Evolutionary conservation across 1,140 invertebrate species (phyloP), one percentile per base, ranked within the genome.

Genomic region (Dolichoris vasculosae): DNA sequence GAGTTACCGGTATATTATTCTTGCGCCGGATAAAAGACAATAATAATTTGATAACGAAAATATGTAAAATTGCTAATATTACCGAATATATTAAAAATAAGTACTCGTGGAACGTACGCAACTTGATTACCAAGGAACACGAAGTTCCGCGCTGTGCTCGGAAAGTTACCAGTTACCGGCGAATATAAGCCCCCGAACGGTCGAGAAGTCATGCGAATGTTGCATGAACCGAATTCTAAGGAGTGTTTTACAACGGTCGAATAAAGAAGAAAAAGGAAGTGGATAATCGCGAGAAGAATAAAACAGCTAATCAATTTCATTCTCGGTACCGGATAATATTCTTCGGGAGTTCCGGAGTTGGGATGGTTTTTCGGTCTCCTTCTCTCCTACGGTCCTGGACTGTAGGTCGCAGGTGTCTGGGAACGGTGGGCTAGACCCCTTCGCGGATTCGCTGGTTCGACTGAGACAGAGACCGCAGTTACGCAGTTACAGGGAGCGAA

Each of bases 391-490:
- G 15, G n/a, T 43, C 26, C 23, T 40, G 9, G 6, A 35, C 17
- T 32, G 38, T 4, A 73, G 73, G 82, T 48, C 76, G 63, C 83
- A 84, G 83, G 64, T 85, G 83, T 63, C 38, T 73, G 77, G 46
- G 0, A 38, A 15, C 11, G 11, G 30, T 20, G 38, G 8, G 40
- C 26, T 32, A 77, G 43, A 40, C 35, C 55, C 35, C 35, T 9
- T 43, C 64, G 63, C 64, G n/a, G 63, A 80, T 79, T 79, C 23
- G 73, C 63, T 76, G 40, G 35, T 63, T 81, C 75, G n/a, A n/a
- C 63, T 64, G 63, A 48, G 82, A 76, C 51, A 73, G 67, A 46
- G 48, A 82, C 40, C 59, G 7, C 35, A 32, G 35, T n/a, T 35
- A 35, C 30, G 55, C n/a, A n/a, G n/a, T n/a, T n/a, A n/a, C n/a